A percentile compares a stretch with the other conserved stretches of the same genome.
Evolutionary conservation across 2,113 vertebrate genomes (phyloP).

Genomic region (Oreotrochilus melanogaster): DNA sequence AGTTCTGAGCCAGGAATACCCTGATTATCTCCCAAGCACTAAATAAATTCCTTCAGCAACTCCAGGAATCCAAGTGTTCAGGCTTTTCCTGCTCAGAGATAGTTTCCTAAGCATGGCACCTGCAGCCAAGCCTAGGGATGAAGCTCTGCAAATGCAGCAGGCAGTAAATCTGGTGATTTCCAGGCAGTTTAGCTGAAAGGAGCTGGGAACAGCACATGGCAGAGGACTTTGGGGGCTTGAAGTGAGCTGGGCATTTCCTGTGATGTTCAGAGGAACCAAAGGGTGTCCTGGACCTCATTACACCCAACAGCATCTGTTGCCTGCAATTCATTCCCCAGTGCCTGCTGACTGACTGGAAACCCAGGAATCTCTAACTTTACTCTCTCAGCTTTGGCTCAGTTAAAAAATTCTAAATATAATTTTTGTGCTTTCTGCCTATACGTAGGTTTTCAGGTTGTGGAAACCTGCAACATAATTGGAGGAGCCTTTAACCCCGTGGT

Average conservation of each 20-base stretch:
- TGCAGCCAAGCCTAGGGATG: neutral
- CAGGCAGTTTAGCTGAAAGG: neutral
- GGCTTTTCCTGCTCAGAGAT: neutral
- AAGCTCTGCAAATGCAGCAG: neutral
- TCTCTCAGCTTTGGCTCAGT: neutral
- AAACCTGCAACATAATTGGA: slow-evolving; percentile 32
- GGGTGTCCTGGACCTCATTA: accelerated
- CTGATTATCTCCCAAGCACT: neutral
- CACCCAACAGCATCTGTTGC: neutral
- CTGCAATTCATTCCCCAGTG: neutral
- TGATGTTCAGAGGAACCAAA: neutral
- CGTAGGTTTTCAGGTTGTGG: neutral
- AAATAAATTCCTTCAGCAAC: neutral
- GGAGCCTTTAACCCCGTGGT: slow-evolving; percentile 29
- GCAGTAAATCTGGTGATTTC: neutral
- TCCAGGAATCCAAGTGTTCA: neutral
- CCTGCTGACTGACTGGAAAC: neutral
- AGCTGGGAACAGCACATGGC: neutral
- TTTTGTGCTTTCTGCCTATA: neutral
- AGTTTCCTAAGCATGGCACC: neutral
- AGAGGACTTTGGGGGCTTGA: neutral
- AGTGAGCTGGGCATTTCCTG: neutral
- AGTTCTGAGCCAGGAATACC: neutral
- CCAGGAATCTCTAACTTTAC: neutral
- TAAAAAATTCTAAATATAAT: neutral